These are phyloP conservation scores for Caenorhabditis sp. DNA, from an alignment of 2,888 invertebrate species.

Conservation along the genomic window DNA sequence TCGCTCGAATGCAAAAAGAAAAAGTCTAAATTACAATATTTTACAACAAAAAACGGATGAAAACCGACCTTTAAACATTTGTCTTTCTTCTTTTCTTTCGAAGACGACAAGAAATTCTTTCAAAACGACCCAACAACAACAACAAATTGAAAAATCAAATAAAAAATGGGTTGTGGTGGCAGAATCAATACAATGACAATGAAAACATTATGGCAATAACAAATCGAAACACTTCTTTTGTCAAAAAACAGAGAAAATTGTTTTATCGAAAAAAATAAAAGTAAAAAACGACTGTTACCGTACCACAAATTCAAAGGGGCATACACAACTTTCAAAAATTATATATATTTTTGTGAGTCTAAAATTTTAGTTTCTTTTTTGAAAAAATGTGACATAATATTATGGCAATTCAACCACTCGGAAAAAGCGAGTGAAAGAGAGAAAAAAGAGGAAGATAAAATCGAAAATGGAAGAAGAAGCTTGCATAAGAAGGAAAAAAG, in stretches of 20 bases:
- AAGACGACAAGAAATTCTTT: not conserved
- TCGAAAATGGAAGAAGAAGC: constrained; percentile 1
- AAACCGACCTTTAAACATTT: not conserved
- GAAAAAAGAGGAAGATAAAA: not conserved
- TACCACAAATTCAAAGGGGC: not conserved
- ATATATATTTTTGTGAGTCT: not conserved
- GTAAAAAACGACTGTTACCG: not conserved
- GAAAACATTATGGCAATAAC: not conserved
- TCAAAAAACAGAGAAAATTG: not conserved
- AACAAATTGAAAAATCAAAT: not conserved
- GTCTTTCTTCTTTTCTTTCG: not conserved
- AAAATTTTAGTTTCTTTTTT: not conserved
- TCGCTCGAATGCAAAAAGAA: not conserved
- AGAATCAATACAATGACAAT: not conserved
- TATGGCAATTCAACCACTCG: not conserved
- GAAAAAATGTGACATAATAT: not conserved
- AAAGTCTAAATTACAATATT: not conserved
- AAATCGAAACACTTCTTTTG: not conserved
- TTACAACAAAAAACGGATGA: not conserved
- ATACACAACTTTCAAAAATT: not conserved
- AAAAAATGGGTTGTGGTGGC: not conserved
- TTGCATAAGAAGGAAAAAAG: not conserved
- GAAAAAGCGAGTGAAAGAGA: not conserved
- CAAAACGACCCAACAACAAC: not conserved
- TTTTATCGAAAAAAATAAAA: not conserved